Conservation (phyloP, 2,113 vertebrate genomes). For the Jacana jacana region DNA sequence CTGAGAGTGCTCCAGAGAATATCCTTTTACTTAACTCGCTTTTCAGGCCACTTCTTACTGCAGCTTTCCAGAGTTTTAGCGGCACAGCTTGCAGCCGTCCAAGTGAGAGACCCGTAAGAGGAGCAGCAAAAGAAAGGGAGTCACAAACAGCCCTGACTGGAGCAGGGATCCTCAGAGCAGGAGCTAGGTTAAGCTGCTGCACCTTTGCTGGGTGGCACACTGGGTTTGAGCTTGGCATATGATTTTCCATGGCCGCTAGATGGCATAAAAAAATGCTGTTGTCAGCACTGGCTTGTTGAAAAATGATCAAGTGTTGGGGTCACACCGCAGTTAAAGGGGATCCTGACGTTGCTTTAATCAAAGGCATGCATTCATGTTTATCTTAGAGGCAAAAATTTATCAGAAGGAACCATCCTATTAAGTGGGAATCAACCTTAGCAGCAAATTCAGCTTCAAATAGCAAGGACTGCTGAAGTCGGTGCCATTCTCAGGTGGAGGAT, state of each 20-base stretch:
- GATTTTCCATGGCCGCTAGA: constrained; percentile 36
- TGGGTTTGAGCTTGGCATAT: background rate
- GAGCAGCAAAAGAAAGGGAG: background rate
- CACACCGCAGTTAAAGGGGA: background rate
- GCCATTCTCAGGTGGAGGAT: background rate
- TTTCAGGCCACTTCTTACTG: background rate
- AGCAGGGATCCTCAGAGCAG: background rate
- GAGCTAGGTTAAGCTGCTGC: background rate
- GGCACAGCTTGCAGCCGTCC: background rate
- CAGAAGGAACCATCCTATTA: background rate
- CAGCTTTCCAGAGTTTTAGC: background rate
- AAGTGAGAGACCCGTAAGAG: background rate
- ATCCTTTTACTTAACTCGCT: background rate
- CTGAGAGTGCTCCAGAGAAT: background rate
- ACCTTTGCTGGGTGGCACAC: background rate
- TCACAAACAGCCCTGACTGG: background rate
- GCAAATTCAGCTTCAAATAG: background rate
- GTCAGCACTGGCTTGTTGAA: background rate
- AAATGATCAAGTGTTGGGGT: background rate
- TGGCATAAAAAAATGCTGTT: constrained; percentile 35
- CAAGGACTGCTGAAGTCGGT: background rate
- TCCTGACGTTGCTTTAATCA: background rate
- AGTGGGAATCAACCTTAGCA: background rate
- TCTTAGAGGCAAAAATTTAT: background rate
- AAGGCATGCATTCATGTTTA: background rate